These are phyloP conservation scores for Ptyas mucosa DNA, from an alignment of 2,113 vertebrate species.

Conservation along the genomic window DNA sequence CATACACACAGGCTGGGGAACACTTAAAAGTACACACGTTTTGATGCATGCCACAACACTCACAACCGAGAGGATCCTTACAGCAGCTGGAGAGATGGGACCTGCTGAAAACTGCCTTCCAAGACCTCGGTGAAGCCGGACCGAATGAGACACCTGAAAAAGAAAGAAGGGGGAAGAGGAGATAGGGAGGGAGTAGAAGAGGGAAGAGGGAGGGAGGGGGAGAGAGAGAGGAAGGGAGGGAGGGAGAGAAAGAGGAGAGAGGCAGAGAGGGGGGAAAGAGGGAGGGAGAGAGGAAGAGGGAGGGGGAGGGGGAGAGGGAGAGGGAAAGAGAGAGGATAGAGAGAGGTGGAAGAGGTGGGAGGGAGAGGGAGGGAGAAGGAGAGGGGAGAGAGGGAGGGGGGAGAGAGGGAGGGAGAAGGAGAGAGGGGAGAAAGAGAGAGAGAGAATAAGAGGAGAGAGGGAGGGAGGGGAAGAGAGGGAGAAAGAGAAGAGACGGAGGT, in stretches of 20 bases:
- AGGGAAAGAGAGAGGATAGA: neutral
- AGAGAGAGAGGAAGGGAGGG: too few species aligned
- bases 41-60: constrained; percentile 11
- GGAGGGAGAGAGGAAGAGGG: rapidly evolving
- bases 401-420: too few species aligned
- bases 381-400: rapidly evolving
- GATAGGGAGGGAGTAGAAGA: neutral
- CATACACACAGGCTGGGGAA: neutral
- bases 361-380: too few species aligned
- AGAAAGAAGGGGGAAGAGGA: neutral
- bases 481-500: too few species aligned
- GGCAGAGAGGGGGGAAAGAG: too few species aligned
- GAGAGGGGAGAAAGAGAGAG: too few species aligned
- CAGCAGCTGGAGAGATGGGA: constrained; percentile 63
- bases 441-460: too few species aligned
- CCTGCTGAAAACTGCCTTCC: constrained; percentile 58
- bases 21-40: rapidly evolving
- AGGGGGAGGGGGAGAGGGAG: rapidly evolving
- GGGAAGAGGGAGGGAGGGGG: neutral
- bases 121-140: constrained; percentile 56
- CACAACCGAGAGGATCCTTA: constrained; percentile 38
- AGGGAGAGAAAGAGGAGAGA: too few species aligned
- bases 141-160: constrained; percentile 62
- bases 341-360: rapidly evolving
- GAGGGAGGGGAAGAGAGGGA: too few species aligned